These are phyloP conservation scores for Merodon equestris DNA, from an alignment of 2,888 invertebrate genomes.

Conservation along the genomic window DNA sequence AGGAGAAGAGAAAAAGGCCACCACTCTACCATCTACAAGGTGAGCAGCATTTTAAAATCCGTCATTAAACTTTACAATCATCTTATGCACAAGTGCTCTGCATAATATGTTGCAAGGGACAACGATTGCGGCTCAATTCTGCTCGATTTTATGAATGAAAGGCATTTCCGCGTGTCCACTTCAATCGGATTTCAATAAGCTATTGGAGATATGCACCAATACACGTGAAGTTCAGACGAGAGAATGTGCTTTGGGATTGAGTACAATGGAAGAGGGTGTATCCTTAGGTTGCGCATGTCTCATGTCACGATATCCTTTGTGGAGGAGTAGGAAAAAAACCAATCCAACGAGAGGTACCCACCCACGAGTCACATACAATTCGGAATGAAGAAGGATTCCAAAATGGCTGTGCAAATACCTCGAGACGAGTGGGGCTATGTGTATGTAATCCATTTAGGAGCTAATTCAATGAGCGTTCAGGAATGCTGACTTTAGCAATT, in stretches of 20 bases:
- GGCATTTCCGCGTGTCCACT: constrained; percentile 52
- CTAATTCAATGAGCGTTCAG: constrained; percentile 19
- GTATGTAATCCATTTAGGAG: constrained; percentile 6
- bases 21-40: constrained; percentile 42
- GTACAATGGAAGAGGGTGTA: constrained; percentile 43
- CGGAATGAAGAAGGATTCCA: constrained; percentile 70
- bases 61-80: constrained; percentile 48
- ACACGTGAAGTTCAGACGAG: no score
- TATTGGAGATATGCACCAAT: constrained; percentile 13
- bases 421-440: background rate
- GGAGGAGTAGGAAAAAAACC: constrained; percentile 49
- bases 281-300: constrained; percentile 22
- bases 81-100: constrained; percentile 38
- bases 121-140: constrained; percentile 39
- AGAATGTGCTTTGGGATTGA: background rate
- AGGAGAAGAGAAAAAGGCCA: background rate
- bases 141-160: constrained; percentile 59
- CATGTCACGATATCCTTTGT: constrained; percentile 18
- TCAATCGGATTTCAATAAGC: constrained; percentile 53
- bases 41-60: constrained; percentile 56
- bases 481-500: constrained; percentile 5
- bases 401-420: constrained; percentile 77
- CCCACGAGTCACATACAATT: constrained; percentile 32
- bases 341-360: constrained; percentile 35
- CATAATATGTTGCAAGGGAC: constrained; percentile 2